Percentiles rank a stretch among this genome's conserved stretches.
These are phyloP conservation scores for Spheniscus mendiculus DNA, from an alignment of 2,113 vertebrate species.

Conservation along the genomic window DNA sequence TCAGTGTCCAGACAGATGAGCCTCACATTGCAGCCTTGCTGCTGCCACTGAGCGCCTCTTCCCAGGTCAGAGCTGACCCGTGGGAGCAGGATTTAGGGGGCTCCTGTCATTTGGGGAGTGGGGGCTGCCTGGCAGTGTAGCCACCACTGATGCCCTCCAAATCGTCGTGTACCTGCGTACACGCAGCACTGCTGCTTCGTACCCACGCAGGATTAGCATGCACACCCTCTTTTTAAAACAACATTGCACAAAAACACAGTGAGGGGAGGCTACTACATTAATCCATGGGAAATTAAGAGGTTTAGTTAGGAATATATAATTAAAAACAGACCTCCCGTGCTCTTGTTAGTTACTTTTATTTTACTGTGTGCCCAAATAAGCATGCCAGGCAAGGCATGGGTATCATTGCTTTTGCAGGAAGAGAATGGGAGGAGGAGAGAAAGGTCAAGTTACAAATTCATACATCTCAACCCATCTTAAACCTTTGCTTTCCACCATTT, in stretches of 20 bases:
- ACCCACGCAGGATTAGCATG: rapidly evolving
- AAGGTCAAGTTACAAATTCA: background rate
- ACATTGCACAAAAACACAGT: background rate
- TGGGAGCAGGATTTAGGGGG: background rate
- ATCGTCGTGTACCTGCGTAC: rapidly evolving
- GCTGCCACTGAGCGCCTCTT: background rate
- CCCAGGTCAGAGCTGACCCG: background rate
- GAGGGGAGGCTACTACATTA: background rate
- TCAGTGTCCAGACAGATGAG: background rate
- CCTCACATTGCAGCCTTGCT: rapidly evolving
- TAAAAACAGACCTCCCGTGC: background rate
- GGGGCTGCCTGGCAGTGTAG: background rate
- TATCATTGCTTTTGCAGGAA: background rate
- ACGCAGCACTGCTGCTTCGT: background rate
- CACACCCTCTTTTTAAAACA: background rate
- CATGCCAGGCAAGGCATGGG: background rate
- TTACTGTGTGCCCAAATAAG: background rate
- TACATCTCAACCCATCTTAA: background rate
- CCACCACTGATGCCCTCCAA: background rate
- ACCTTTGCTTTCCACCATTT: background rate
- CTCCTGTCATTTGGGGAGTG: background rate
- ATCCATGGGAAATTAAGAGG: background rate
- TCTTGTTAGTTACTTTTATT: background rate
- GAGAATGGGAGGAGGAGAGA: background rate
- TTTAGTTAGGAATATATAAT: background rate